These are phyloP conservation scores for Rambutsinella grinnellia DNA, from an alignment of 2,888 invertebrate species.

Conservation along the genomic window DNA sequence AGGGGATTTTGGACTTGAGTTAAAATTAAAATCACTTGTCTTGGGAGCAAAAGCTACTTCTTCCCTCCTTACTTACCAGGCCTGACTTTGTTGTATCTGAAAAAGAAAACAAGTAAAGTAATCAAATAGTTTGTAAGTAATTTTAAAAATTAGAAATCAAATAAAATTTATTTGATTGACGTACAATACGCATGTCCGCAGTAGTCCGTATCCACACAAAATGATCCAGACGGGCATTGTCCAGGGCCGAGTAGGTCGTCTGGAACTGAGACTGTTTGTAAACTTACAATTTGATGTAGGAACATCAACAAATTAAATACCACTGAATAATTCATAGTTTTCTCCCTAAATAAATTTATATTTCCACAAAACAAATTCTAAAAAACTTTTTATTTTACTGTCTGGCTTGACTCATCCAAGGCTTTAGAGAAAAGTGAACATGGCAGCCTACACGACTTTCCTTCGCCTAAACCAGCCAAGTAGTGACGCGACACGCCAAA, in stretches of 20 bases:
- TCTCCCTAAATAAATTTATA: too few species aligned
- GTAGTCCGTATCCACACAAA: conserved; percentile 20
- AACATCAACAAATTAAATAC: too few species aligned
- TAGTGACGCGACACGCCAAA: too few species aligned
- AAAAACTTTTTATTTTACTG: too few species aligned
- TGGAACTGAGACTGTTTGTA: not conserved
- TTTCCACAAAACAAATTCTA: too few species aligned
- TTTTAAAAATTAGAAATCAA: not conserved
- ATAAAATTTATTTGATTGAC: not conserved
- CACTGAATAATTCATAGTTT: too few species aligned
- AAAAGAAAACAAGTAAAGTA: not conserved
- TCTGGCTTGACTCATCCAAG: too few species aligned
- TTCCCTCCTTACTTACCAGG: conserved; percentile 17
- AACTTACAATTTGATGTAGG: too few species aligned
- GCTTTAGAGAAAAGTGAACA: too few species aligned
- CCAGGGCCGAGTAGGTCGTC: conserved; percentile 32
- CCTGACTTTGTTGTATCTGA: conserved; percentile 36
- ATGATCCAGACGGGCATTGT: conserved; percentile 20
- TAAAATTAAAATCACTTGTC: not conserved
- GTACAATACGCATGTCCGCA: conserved; percentile 34
- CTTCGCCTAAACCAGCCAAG: too few species aligned
- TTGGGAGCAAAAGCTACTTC: not conserved
- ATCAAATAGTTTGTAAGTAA: not conserved
- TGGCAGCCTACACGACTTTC: too few species aligned
- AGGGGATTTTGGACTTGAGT: too few species aligned